Conservation (phyloP, 2,113 vertebrate genomes). For the Nothoprocta perdicaria region DNA sequence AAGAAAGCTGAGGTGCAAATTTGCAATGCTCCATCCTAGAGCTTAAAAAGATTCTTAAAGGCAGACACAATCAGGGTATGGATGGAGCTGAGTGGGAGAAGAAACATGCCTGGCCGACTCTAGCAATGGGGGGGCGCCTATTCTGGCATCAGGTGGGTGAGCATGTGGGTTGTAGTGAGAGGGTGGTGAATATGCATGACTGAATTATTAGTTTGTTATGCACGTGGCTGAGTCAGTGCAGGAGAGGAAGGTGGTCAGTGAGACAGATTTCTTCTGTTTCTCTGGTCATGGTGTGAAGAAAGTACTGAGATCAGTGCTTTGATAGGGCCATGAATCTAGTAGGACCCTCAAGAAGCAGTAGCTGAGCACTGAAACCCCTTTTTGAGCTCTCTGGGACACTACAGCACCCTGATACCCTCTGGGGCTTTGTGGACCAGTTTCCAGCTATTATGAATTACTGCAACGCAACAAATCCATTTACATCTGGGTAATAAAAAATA, state of each 20-base stretch:
- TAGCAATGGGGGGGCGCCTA: background rate
- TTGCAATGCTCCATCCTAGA: background rate
- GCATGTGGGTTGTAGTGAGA: constrained; percentile 6
- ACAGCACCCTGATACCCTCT: background rate
- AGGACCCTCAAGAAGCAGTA: background rate
- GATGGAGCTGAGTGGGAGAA: constrained; percentile 42
- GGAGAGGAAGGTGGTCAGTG: background rate
- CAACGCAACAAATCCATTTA: constrained; percentile 25
- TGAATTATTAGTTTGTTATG: constrained; percentile 21
- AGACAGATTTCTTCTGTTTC: background rate
- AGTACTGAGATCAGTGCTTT: background rate
- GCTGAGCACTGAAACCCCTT: background rate
- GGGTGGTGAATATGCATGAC: background rate
- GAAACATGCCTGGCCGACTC: constrained; percentile 37
- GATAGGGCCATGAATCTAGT: background rate
- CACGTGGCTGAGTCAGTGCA: background rate
- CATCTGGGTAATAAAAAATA: background rate
- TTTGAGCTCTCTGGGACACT: background rate
- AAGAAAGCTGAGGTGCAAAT: constrained; percentile 11
- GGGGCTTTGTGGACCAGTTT: background rate
- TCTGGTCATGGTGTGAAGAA: background rate
- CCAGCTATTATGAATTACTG: background rate
- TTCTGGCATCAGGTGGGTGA: constrained; percentile 38
- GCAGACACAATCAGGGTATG: constrained; percentile 19
- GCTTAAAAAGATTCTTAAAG: constrained; percentile 36